phyloP scores from a whole-genome alignment of 2,888 invertebrate genomes.

The Oxyteleia sp. region DNA sequence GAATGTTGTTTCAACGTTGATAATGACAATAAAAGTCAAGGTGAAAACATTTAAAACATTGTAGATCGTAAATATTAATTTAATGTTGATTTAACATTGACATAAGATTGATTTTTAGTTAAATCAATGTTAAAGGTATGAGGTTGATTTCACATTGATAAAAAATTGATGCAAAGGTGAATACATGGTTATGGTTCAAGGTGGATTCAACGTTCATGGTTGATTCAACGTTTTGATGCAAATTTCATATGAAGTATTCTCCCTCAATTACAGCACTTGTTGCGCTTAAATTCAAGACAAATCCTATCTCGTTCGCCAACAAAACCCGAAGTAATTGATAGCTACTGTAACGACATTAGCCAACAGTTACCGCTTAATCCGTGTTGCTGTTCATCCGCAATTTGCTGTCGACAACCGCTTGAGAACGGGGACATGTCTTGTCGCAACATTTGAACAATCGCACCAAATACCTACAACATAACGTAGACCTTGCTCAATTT shows the following conservation, averaged over 20 bases:
- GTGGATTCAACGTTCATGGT: too few relatives aligned
- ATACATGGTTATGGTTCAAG: too few relatives aligned
- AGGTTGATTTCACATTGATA: too few relatives aligned
- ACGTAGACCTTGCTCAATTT: conserved; percentile 41
- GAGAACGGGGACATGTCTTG: conserved; percentile 52
- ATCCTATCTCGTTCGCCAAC: neutral
- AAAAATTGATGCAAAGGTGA: too few relatives aligned
- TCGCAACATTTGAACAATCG: conserved; percentile 47
- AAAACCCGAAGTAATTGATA: conserved; percentile 44
- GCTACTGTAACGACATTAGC: conserved; percentile 53
- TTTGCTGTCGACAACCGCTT: conserved; percentile 47
- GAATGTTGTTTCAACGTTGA: too few relatives aligned
- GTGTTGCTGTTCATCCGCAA: conserved; percentile 36
- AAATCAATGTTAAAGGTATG: too few relatives aligned
- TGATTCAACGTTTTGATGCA: neutral
- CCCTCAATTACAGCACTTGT: neutral
- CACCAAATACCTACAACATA: conserved; percentile 36
- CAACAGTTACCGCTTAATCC: conserved; percentile 50
- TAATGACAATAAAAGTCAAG: too few relatives aligned
- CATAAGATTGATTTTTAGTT: too few relatives aligned
- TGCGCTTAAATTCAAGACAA: conserved; percentile 20
- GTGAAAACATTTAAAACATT: too few relatives aligned
- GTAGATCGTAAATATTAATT: too few relatives aligned
- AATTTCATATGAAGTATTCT: neutral
- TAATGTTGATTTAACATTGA: too few relatives aligned